Evolutionary conservation across 2,888 invertebrate genomes (phyloP).

Genomic region (Ectobius pallidus): DNA sequence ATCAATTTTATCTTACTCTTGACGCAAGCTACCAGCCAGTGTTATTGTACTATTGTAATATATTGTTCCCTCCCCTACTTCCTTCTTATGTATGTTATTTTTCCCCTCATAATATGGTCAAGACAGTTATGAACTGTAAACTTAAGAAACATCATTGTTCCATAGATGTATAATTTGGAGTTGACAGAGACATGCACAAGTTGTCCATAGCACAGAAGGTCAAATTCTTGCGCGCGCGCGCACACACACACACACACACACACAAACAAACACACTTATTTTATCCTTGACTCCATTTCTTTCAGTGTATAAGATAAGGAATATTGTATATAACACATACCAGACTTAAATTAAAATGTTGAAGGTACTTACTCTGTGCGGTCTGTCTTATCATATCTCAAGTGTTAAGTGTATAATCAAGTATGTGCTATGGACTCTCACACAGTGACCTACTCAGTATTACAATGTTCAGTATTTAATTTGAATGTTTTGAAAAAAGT

Average conservation of each 20-base stretch:
- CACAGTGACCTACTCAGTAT: constrained; percentile 28
- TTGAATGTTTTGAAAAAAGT: constrained; percentile 26
- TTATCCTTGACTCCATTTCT: too few relatives aligned
- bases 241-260: too few relatives aligned
- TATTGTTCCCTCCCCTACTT: constrained; percentile 3
- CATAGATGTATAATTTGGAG: too few relatives aligned
- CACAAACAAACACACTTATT: too few relatives aligned
- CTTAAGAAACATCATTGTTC: background rate
- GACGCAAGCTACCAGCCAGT: background rate
- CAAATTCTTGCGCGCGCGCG: too few relatives aligned
- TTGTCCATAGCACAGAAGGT: constrained; percentile 2
- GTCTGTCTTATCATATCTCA: too few relatives aligned
- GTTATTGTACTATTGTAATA: constrained; percentile 10
- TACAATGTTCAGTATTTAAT: constrained; percentile 29
- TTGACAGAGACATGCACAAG: background rate
- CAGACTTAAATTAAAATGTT: too few relatives aligned
- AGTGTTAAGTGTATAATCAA: too few relatives aligned
- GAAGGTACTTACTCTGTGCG: too few relatives aligned
- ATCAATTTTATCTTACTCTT: background rate
- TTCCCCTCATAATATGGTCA: background rate
- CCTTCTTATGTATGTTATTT: constrained; percentile 2
- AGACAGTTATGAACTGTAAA: background rate
- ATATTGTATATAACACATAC: too few relatives aligned
- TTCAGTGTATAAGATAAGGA: too few relatives aligned
- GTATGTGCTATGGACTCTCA: too few relatives aligned